These are phyloP conservation scores for Tragelaphus scriptus DNA, from an alignment of 2,113 vertebrate species.

Conservation along the genomic window DNA sequence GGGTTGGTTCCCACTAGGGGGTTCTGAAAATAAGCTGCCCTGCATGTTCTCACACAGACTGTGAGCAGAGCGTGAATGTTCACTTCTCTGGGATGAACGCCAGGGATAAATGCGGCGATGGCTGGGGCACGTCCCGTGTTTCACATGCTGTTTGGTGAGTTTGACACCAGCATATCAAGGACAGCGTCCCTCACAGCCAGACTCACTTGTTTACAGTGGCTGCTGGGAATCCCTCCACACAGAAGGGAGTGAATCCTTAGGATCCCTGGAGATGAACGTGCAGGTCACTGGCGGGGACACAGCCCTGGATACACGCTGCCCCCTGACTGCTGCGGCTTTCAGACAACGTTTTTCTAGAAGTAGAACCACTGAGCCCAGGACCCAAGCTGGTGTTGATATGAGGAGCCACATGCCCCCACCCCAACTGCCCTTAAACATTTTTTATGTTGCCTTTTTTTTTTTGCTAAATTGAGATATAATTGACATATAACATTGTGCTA, in stretches of 20 bases:
- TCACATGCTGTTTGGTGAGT: fast-evolving
- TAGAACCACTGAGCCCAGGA: not conserved
- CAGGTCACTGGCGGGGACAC: not conserved
- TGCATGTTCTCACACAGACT: fast-evolving
- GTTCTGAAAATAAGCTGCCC: not conserved
- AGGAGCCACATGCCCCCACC: not conserved
- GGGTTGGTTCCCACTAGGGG: fast-evolving
- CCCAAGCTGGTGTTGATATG: fast-evolving
- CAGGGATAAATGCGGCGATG: fast-evolving
- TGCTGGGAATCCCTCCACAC: fast-evolving
- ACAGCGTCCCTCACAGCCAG: not conserved
- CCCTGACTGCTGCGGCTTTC: not conserved
- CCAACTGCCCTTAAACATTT: not conserved
- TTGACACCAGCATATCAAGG: not conserved
- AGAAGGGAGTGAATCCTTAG: not conserved
- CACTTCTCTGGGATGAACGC: not conserved
- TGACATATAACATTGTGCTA: too few relatives aligned
- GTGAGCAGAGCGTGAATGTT: too few relatives aligned
- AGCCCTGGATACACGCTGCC: fast-evolving
- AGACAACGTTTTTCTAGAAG: not conserved
- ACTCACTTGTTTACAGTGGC: not conserved
- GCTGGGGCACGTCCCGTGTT: not conserved
- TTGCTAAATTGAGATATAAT: not conserved
- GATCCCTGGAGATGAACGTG: fast-evolving
- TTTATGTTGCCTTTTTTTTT: not conserved